phyloP scores from a whole-genome alignment of 2,888 invertebrate species.

The Podabrus alpinus region DNA sequence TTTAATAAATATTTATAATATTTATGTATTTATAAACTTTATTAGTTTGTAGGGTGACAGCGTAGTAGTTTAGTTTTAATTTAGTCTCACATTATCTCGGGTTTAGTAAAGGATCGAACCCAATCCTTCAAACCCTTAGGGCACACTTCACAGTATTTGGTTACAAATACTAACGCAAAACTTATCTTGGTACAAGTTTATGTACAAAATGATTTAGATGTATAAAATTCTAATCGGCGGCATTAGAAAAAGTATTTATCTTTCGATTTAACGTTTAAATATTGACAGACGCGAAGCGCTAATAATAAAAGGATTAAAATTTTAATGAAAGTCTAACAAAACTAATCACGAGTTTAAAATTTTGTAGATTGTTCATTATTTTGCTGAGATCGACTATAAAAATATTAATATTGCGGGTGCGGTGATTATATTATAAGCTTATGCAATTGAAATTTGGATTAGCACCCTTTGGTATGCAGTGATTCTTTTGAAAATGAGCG shows the following conservation, averaged over 20 bases:
- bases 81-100: conserved; percentile 37
- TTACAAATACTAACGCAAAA: conserved; percentile 34
- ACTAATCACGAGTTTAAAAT: conserved; percentile 32
- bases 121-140: conserved; percentile 35
- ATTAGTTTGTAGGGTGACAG: conserved; percentile 30
- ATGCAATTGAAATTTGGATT: not conserved
- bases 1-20: not conserved
- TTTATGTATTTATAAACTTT: conserved; percentile 9
- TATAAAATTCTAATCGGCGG: conserved; percentile 34
- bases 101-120: conserved; percentile 34
- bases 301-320: conserved; percentile 46
- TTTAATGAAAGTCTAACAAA: conserved; percentile 47
- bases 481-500: not conserved
- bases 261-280: conserved; percentile 28
- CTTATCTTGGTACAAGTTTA: conserved; percentile 34
- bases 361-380: conserved; percentile 12
- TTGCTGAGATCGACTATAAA: conserved; percentile 10
- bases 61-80: conserved; percentile 37
- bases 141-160: conserved; percentile 31
- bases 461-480: not conserved
- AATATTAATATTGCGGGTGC: conserved; percentile 7
- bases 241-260: conserved; percentile 22
- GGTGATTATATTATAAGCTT: conserved; percentile 4
- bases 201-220: conserved; percentile 33
- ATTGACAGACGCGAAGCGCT: conserved; percentile 36